Percentiles rank a stretch among this genome's conserved stretches.
These are phyloP conservation scores for Eupithecia subumbrata DNA, from an alignment of 2,888 invertebrate genomes.

Conservation along the genomic window DNA sequence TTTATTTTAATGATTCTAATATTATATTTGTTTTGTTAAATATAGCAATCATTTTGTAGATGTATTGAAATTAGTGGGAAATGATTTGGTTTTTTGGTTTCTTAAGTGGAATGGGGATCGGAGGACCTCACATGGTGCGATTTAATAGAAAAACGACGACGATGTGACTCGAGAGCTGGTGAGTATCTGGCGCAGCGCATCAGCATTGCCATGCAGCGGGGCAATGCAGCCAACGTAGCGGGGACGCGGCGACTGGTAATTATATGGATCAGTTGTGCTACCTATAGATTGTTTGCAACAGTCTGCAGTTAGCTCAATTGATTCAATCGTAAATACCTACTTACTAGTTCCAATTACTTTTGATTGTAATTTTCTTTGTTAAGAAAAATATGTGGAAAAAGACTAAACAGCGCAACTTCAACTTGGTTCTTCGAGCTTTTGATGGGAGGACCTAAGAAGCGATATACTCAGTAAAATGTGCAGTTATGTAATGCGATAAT, in stretches of 20 bases:
- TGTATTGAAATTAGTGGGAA: conserved; percentile 34
- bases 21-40: conserved; percentile 39
- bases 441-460: not conserved
- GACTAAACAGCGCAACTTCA: not conserved
- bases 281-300: too few species aligned
- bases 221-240: too few species aligned
- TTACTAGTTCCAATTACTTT: too few species aligned
- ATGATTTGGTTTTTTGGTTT: conserved; percentile 26
- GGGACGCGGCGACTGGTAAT: too few species aligned
- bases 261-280: too few species aligned
- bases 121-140: conserved; percentile 30
- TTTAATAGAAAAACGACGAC: not conserved
- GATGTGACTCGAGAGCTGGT: too few species aligned
- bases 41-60: conserved; percentile 38
- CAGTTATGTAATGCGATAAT: not conserved
- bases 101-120: conserved; percentile 18
- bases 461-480: not conserved
- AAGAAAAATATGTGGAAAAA: not conserved
- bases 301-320: too few species aligned
- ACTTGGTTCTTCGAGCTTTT: not conserved
- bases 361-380: too few species aligned
- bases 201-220: too few species aligned
- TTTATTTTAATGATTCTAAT: conserved; percentile 47
- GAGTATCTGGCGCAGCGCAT: too few species aligned
- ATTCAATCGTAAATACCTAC: too few species aligned